These are phyloP conservation scores for Eupsittula cactorum DNA, from an alignment of 2,113 vertebrate species.

Conservation along the genomic window DNA sequence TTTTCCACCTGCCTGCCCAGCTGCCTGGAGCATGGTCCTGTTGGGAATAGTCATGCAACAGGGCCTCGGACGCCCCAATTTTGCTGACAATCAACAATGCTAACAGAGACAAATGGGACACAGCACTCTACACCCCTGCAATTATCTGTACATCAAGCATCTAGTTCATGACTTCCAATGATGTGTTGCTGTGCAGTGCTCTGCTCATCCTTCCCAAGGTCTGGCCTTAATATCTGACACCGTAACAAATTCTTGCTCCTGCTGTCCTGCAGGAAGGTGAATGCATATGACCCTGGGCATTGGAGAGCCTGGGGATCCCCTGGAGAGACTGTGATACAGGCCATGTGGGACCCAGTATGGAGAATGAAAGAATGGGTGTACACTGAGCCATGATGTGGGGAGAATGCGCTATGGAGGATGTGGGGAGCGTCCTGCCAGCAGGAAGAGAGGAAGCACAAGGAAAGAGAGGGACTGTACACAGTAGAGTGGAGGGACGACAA, in stretches of 20 bases:
- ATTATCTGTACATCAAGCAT: background rate
- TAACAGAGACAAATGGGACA: background rate
- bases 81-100: background rate
- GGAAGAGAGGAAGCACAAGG: background rate
- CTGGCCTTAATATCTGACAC: background rate
- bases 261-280: background rate
- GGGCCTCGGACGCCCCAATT: fast-evolving
- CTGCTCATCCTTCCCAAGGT: background rate
- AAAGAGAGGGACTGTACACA: background rate
- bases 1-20: fast-evolving
- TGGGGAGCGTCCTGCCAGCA: background rate
- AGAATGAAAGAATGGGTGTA: background rate
- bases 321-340: background rate
- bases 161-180: background rate
- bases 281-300: too few relatives aligned
- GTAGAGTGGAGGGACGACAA: fast-evolving
- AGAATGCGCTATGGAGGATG: background rate
- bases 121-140: fast-evolving
- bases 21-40: background rate
- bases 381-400: background rate
- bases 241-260: background rate
- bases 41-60: background rate
- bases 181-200: background rate
- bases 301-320: fast-evolving
- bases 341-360: fast-evolving